Base-by-base conservation (phyloP, 2,797 vertebrate genomes). In the Danionella dracula region DNA sequence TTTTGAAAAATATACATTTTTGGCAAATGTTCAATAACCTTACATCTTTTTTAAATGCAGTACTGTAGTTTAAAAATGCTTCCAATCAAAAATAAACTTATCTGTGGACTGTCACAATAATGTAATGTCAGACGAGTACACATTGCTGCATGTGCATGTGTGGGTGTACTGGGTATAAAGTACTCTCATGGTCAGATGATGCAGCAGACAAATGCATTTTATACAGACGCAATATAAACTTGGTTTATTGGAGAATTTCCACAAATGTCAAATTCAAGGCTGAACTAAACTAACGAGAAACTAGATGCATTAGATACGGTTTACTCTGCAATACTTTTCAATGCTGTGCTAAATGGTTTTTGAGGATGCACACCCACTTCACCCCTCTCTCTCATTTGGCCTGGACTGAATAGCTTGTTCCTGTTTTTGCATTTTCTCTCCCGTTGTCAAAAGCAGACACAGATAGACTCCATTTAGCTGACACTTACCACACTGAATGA, bases 321-420 rank as follows among this genome's bases (percentile, higher is more conserved):
- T 42, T 42, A 32, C 23, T 57, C 48, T 13, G 21, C 12, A n/a
- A 29, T 21, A 31, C 15, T 32, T 62, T 62, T 57, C 34, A 53
- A 70, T 63, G 60, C 35, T 44, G 44, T 8, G 23, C 35, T 46
- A 11, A 63, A 49, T 42, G 29, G 23, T 34, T 41, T 56, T 48
- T 15, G 5, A 63, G 44, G 35, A 34, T 41, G 27, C 37, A 23
- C 12, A 34, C 13, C n/a, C 19, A 29, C 42, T 32, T 55, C 48
- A 23, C 21, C 32, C 4, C 46, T 8, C 21, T 35, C 32, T 45
- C n/a, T 2, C 0, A 2, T 41, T 21, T 37, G 31, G 40, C 19
- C 38, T 54, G 27, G n/a, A 48, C 48, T 66, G 12, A 1, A n/a
- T n/a, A 13, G 34, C 50, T 37, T 9, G 4, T 23, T 12, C 37